These are phyloP conservation scores for Forbesichthys papilliferus DNA, from an alignment of 2,113 vertebrate species.

Conservation along the genomic window DNA sequence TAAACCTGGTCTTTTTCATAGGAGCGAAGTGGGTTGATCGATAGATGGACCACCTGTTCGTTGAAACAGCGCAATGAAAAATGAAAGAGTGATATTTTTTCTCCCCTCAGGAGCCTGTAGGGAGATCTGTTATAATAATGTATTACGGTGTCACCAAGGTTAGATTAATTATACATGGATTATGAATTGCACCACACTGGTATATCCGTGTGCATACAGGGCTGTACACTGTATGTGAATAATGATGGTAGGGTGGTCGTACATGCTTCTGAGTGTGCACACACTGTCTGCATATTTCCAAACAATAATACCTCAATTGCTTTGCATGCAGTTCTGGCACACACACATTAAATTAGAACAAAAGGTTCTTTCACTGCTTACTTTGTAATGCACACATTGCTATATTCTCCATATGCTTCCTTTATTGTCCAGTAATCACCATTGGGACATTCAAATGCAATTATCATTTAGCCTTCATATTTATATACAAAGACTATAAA, in stretches of 20 bases:
- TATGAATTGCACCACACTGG: constrained; percentile 62
- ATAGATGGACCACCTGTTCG: constrained; percentile 75
- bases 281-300: constrained; percentile 5
- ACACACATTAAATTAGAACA: too few species aligned
- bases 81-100: constrained; percentile 61
- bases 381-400: too few species aligned
- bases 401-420: too few species aligned
- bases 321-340: constrained; percentile 24
- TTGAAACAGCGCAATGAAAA: constrained; percentile 76
- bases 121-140: constrained; percentile 79
- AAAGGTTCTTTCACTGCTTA: too few species aligned
- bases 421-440: too few species aligned
- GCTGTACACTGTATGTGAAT: constrained; percentile 26
- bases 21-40: constrained; percentile 63
- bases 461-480: too few species aligned
- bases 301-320: constrained; percentile 22
- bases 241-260: constrained; percentile 21
- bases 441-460: too few species aligned
- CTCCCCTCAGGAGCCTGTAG: constrained; percentile 60
- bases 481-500: too few species aligned
- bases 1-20: constrained; percentile 55
- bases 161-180: constrained; percentile 82
- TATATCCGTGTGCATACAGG: constrained; percentile 36
- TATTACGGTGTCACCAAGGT: constrained; percentile 77
- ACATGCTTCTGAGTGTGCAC: constrained; percentile 9